These are phyloP conservation scores for Pachycephala philippinensis DNA, from an alignment of 2,113 vertebrate species.

Conservation along the genomic window DNA sequence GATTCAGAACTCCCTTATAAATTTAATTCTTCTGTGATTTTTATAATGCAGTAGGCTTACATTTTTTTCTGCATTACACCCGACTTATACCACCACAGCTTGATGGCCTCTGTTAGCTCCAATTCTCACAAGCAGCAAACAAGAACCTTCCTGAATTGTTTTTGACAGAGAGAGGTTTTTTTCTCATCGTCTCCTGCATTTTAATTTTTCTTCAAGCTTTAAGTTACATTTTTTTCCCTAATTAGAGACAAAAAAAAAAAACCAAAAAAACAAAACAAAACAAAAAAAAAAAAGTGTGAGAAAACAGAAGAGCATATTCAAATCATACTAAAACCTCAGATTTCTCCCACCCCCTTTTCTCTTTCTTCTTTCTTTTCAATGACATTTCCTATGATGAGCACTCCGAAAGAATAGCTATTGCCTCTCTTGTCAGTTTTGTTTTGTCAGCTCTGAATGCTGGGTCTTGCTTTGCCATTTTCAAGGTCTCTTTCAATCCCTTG, in stretches of 20 bases:
- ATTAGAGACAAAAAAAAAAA: neutral
- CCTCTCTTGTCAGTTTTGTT: slow-evolving; percentile 67
- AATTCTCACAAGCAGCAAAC: neutral
- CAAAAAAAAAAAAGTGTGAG: neutral
- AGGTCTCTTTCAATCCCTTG: slow-evolving; percentile 75
- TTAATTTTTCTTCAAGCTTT: neutral
- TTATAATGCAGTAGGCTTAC: neutral
- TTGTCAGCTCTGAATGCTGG: slow-evolving; percentile 67
- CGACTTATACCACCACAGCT: neutral
- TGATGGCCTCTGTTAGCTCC: neutral
- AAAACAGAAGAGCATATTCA: slow-evolving; percentile 24
- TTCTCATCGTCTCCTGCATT: neutral
- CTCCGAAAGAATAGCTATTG: slow-evolving; percentile 58
- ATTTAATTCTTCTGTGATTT: neutral
- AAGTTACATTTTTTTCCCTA: neutral
- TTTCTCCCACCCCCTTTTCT: neutral
- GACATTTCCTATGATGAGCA: slow-evolving; percentile 60
- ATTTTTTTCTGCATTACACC: neutral
- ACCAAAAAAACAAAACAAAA: too few species aligned
- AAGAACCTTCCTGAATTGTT: neutral
- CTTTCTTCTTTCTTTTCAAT: slow-evolving; percentile 39
- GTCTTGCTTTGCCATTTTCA: slow-evolving; percentile 74
- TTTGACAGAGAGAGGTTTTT: neutral
- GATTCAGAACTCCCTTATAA: neutral
- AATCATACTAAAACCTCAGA: slow-evolving; percentile 1